Evolutionary conservation across 2,113 vertebrate species (phyloP).

Genomic region (Lamprotornis superbus): DNA sequence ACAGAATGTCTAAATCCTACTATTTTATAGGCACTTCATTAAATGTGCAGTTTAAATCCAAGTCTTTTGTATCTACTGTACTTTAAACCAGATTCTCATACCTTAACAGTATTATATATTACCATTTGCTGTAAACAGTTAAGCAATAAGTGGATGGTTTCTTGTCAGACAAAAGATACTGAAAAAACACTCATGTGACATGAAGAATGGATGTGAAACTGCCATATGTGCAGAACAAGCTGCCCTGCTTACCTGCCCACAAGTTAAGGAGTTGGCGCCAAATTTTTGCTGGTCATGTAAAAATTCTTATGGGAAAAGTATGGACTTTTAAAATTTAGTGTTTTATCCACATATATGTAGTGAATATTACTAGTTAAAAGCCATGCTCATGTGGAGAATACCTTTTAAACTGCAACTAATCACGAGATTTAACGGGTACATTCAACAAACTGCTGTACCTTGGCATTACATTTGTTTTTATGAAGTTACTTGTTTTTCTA

Average conservation of each 20-base stretch:
- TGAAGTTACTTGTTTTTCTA: not conserved
- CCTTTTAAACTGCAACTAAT: not conserved
- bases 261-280: not conserved
- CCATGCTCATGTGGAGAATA: not conserved
- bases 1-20: not conserved
- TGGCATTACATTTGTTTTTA: not conserved
- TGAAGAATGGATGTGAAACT: not conserved
- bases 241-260: not conserved
- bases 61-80: not conserved
- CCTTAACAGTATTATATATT: not conserved
- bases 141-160: not conserved
- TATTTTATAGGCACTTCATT: not conserved
- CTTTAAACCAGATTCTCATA: not conserved
- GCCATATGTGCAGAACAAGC: not conserved
- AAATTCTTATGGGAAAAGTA: not conserved
- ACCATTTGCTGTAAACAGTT: not conserved
- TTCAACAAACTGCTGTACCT: not conserved
- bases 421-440: not conserved
- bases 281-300: not conserved
- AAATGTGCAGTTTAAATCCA: not conserved
- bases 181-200: not conserved
- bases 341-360: not conserved
- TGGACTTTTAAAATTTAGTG: not conserved
- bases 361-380: not conserved
- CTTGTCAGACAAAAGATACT: not conserved